Conservation (phyloP, 2,888 invertebrate species). For the Magallana nippona region DNA sequence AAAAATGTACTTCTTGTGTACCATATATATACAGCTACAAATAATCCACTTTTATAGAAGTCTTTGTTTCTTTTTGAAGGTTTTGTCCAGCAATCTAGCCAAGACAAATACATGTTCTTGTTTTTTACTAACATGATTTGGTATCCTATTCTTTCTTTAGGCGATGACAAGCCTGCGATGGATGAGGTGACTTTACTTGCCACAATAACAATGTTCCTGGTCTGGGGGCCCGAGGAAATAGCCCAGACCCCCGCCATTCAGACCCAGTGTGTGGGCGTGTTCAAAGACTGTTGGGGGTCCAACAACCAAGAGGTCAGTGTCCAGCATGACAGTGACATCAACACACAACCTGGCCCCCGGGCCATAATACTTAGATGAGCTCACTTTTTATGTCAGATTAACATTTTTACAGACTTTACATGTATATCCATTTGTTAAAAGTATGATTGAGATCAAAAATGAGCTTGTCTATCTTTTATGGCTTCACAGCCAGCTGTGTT, state of each 20-base stretch:
- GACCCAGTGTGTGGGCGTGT: slow-evolving; percentile 95
- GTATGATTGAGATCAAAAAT: too few species aligned
- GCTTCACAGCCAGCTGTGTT: too few species aligned
- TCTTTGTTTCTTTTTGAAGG: neutral
- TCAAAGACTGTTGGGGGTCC: slow-evolving; percentile 86
- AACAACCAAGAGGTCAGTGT: slow-evolving; percentile 65
- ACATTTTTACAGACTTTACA: too few species aligned
- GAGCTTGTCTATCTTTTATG: too few species aligned
- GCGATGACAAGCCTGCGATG: slow-evolving; percentile 73
- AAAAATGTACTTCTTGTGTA: too few species aligned
- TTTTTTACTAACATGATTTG: neutral
- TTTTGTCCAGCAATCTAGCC: neutral
- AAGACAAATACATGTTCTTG: too few species aligned
- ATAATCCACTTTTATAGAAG: too few species aligned
- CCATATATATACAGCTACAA: too few species aligned
- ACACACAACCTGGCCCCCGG: too few species aligned
- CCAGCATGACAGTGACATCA: neutral
- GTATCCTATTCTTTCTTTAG: slow-evolving; percentile 54
- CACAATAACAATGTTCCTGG: slow-evolving; percentile 92
- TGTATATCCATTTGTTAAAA: too few species aligned
- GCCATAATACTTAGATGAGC: too few species aligned
- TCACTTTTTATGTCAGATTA: too few species aligned
- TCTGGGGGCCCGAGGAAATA: slow-evolving; percentile 88
- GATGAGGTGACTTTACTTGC: slow-evolving; percentile 93
- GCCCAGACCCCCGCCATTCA: slow-evolving; percentile 90